Evolutionary conservation across 2,113 vertebrate genomes (phyloP).

Genomic region (Corythornis vintsioides): DNA sequence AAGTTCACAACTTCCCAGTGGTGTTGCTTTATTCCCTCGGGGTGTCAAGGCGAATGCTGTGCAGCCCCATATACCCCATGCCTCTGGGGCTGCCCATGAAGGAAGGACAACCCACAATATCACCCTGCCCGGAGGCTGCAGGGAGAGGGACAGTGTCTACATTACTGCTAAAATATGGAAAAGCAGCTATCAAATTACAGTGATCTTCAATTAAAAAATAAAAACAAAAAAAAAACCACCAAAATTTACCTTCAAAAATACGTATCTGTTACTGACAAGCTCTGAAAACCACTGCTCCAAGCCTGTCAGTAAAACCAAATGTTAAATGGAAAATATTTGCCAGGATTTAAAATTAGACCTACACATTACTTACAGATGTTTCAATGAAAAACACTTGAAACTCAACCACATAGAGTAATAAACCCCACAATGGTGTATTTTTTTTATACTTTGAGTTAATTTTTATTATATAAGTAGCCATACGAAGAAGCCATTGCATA

Average conservation of each 20-base stretch:
- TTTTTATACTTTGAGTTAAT: conserved; percentile 87
- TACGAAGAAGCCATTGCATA: conserved; percentile 86
- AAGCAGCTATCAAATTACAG: conserved; percentile 61
- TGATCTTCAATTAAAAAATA: conserved; percentile 65
- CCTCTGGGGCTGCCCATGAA: neutral
- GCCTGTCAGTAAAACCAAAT: conserved; percentile 81
- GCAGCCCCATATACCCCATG: neutral
- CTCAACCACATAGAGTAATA: conserved; percentile 92
- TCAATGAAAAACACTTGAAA: conserved; percentile 82
- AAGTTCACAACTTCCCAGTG: neutral
- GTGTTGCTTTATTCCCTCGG: neutral
- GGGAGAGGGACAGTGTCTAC: neutral
- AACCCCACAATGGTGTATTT: conserved; percentile 86
- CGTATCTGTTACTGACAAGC: conserved; percentile 71
- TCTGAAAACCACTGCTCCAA: conserved; percentile 70
- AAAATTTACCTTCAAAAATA: conserved; percentile 66
- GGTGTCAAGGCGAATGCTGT: fast-evolving
- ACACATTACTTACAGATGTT: conserved; percentile 95
- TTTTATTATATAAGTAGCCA: conserved; percentile 91
- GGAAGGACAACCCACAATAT: fast-evolving
- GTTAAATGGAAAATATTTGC: conserved; percentile 86
- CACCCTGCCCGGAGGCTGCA: neutral
- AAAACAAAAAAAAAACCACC: neutral
- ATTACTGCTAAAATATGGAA: conserved; percentile 3
- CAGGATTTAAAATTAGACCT: conserved; percentile 86